phyloP scores from a whole-genome alignment of 64 coral and sea anemone genomes.

The Actinia tenebrosa region DNA sequence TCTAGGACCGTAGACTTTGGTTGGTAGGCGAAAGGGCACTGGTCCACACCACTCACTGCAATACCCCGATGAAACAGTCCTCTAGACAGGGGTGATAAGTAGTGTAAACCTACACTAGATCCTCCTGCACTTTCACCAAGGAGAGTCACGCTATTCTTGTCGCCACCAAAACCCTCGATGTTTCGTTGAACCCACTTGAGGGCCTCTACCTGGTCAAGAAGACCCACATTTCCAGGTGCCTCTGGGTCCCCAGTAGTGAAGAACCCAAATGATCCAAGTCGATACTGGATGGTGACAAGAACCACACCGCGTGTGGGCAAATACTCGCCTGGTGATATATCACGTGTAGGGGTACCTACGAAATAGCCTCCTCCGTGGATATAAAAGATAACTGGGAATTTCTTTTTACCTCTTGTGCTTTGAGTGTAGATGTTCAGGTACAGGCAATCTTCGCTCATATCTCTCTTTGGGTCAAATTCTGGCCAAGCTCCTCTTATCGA shows the following conservation, averaged over 20 bases:
- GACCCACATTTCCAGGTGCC: too few relatives aligned
- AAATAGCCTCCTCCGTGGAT: conserved; percentile 80
- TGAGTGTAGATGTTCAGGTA: conserved; percentile 77
- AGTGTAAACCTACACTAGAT: too few relatives aligned
- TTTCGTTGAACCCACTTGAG: too few relatives aligned
- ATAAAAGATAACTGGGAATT: conserved; percentile 67
- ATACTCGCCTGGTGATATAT: conserved; percentile 62
- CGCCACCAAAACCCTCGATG: too few relatives aligned
- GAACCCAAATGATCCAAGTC: conserved; percentile 65
- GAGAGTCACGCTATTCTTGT: too few relatives aligned
- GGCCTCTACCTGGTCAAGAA: too few relatives aligned
- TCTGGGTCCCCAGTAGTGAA: neutral
- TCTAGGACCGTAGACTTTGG: too few relatives aligned
- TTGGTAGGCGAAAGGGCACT: too few relatives aligned
- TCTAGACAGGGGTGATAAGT: too few relatives aligned
- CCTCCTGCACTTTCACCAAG: too few relatives aligned
- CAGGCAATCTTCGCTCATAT: conserved; percentile 77
- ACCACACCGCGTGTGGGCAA: conserved; percentile 55
- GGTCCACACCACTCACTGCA: too few relatives aligned
- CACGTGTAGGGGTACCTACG: conserved; percentile 59
- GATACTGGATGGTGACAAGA: conserved; percentile 81
- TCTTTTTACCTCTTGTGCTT: neutral
- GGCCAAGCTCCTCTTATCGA: conserved; percentile 51
- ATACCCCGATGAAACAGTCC: too few relatives aligned
- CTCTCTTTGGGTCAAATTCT: conserved; percentile 33